A percentile compares a stretch with the other conserved stretches of the same genome.
These are phyloP conservation scores for Agriopis marginaria DNA, from an alignment of 2,888 invertebrate species.

Conservation along the genomic window DNA sequence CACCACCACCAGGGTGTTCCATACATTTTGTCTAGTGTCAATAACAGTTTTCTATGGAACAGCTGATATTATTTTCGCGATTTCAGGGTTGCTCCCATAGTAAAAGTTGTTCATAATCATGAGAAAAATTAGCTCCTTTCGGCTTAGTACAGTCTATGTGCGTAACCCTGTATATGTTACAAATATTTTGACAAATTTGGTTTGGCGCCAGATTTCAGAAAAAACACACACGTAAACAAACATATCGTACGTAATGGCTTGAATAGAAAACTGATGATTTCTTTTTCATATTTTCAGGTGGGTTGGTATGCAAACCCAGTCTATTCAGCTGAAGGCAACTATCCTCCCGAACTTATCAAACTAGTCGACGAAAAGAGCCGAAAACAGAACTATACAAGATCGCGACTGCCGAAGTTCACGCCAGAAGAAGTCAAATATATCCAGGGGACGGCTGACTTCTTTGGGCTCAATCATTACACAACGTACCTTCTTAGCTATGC, in stretches of 20 bases:
- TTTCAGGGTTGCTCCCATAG: no score
- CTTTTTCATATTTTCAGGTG: conserved; percentile 60
- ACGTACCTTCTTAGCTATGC: conserved; percentile 79
- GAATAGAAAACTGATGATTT: neutral
- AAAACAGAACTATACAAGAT: conserved; percentile 83
- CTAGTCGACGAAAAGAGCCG: conserved; percentile 83
- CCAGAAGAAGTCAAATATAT: conserved; percentile 79
- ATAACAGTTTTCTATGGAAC: no score
- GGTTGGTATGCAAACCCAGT: conserved; percentile 87
- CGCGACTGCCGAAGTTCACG: conserved; percentile 86
- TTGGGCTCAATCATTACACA: conserved; percentile 82
- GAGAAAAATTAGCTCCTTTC: no score
- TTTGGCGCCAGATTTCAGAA: neutral
- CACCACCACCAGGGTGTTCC: no score
- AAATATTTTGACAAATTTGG: no score
- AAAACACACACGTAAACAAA: neutral
- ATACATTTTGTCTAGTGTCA: no score
- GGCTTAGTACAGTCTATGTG: no score
- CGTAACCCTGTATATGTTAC: no score
- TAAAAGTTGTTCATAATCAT: no score
- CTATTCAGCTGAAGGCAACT: conserved; percentile 84
- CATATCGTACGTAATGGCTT: neutral
- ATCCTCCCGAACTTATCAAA: conserved; percentile 83
- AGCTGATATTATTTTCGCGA: no score
- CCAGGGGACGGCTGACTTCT: conserved; percentile 80